Conservation (phyloP, 2,797 vertebrate species). For the Erethizon dorsatum region DNA sequence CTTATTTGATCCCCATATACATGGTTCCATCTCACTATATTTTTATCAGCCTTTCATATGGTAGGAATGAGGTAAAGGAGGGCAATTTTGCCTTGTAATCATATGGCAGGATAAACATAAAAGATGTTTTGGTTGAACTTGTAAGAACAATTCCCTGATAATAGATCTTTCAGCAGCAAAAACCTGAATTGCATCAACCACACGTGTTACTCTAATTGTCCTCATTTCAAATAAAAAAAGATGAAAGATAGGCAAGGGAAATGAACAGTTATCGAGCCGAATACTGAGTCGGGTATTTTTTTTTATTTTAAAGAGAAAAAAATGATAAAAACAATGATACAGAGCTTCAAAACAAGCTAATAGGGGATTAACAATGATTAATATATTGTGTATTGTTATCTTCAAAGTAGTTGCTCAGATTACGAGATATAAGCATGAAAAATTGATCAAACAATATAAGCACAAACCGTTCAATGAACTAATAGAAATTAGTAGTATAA, state of each 20-base stretch:
- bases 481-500: too few species aligned
- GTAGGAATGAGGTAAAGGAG: not conserved
- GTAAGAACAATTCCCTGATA: not conserved
- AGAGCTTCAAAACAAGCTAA: too few species aligned
- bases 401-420: too few species aligned
- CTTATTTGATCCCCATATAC: not conserved
- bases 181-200: slow-evolving; percentile 18
- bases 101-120: not conserved
- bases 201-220: not conserved
- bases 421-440: too few species aligned
- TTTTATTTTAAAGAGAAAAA: too few species aligned
- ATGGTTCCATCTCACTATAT: not conserved
- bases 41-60: slow-evolving; percentile 14
- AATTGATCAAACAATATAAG: too few species aligned
- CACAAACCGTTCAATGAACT: too few species aligned
- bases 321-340: too few species aligned
- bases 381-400: too few species aligned
- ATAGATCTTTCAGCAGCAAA: slow-evolving; percentile 21
- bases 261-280: slow-evolving; percentile 81
- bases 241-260: slow-evolving; percentile 62
- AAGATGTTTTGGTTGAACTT: not conserved
- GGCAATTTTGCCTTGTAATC: not conserved
- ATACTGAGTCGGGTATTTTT: not conserved
- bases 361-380: too few species aligned
- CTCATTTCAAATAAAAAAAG: slow-evolving; percentile 45